Percentiles rank a stretch among this genome's conserved stretches.
Conservation (phyloP, 2,113 vertebrate species). For the Spermophilus dauricus region DNA sequence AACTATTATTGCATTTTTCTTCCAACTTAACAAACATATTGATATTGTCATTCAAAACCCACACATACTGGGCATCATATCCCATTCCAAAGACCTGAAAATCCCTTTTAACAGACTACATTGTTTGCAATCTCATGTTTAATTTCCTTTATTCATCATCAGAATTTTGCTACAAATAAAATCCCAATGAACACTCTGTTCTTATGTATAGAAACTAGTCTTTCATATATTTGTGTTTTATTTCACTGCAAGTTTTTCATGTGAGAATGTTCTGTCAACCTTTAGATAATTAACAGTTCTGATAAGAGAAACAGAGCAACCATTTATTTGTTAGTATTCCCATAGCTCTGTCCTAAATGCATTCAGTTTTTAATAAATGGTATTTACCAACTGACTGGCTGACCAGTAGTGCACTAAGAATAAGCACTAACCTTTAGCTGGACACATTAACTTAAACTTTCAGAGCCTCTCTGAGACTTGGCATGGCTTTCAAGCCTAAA, state of each 20-base stretch:
- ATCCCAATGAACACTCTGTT: background rate
- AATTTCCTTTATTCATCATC: background rate
- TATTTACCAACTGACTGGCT: background rate
- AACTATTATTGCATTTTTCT: background rate
- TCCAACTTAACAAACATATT: background rate
- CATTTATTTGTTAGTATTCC: background rate
- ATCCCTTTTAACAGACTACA: background rate
- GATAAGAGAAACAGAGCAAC: background rate
- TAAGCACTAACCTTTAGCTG: slow-evolving; percentile 2
- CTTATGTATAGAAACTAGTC: background rate
- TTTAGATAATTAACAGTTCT: background rate
- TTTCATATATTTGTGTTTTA: background rate
- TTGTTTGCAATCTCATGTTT: background rate
- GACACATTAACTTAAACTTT: slow-evolving; percentile 18
- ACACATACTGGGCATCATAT: background rate
- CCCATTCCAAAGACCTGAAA: background rate
- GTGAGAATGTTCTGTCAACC: background rate
- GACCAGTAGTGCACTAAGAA: background rate
- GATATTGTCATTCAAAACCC: background rate
- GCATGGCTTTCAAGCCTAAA: background rate
- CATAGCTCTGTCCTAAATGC: background rate
- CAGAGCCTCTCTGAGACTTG: background rate
- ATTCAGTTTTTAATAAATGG: slow-evolving; percentile 23
- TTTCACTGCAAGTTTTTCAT: background rate
- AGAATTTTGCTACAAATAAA: background rate